These are phyloP conservation scores for Erythrolamprus reginae DNA, from an alignment of 2,113 vertebrate genomes.

Conservation along the genomic window DNA sequence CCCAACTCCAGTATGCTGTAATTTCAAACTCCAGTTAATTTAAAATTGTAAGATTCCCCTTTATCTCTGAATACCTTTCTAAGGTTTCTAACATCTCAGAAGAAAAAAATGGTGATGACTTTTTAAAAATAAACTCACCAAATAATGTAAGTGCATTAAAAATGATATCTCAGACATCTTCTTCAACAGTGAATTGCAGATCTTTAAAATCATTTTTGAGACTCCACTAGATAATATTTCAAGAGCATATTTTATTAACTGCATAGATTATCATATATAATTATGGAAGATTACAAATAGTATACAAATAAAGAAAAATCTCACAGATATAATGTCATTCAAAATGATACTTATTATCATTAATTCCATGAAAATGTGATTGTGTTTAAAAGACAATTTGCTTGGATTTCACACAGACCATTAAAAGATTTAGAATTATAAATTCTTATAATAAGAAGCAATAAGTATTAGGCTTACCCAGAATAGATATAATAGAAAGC, in stretches of 20 bases:
- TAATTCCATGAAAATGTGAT: neutral
- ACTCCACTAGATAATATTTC: neutral
- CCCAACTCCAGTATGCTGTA: neutral
- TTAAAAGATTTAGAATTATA: neutral
- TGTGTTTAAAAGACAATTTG: neutral
- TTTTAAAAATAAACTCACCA: neutral
- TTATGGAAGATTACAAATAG: neutral
- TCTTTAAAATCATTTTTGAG: neutral
- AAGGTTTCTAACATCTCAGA: neutral
- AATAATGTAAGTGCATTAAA: neutral
- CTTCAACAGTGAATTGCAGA: neutral
- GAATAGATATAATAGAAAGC: neutral
- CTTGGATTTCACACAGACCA: neutral
- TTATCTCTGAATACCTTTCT: neutral
- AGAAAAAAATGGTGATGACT: neutral
- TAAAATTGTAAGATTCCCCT: neutral
- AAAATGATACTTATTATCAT: neutral
- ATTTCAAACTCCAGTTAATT: neutral
- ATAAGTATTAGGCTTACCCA: neutral
- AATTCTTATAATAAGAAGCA: neutral
- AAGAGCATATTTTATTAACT: constrained; percentile 6
- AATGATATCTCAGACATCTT: neutral
- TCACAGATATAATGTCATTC: neutral
- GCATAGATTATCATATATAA: neutral
- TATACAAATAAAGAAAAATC: neutral